phyloP scores from a whole-genome alignment of 2,113 vertebrate species.

The Crotalus horridus region DNA sequence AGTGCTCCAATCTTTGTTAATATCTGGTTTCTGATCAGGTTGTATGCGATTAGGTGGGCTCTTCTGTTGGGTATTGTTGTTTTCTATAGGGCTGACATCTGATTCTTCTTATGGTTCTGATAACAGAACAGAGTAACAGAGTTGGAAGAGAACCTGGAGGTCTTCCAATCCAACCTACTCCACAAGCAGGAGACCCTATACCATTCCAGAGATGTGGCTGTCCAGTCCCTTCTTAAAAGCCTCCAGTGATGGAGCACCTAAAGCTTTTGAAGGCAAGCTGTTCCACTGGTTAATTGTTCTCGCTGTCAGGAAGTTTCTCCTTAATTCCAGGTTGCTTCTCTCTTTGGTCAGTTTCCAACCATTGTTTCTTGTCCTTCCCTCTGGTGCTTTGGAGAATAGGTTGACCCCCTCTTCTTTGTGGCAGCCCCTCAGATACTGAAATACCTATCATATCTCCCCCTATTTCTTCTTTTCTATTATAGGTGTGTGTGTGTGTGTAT shows the following conservation, averaged over 20 bases:
- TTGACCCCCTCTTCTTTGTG: no score
- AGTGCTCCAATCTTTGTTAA: background rate
- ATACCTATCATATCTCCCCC: no score
- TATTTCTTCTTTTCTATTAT: no score
- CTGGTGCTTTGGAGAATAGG: no score
- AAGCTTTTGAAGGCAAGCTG: no score
- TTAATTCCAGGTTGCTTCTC: no score
- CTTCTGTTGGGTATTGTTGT: background rate
- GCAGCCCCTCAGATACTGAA: no score
- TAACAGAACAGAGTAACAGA: background rate
- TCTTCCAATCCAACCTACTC: background rate
- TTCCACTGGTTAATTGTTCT: no score
- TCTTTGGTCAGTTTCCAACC: no score
- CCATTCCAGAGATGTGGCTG: background rate
- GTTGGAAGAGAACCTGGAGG: background rate
- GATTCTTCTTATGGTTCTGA: background rate
- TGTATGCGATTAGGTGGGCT: background rate
- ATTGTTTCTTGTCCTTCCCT: no score
- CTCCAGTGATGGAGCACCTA: no score
- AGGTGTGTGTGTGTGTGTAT: background rate
- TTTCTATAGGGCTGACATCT: background rate
- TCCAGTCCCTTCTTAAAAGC: background rate
- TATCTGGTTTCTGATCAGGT: background rate
- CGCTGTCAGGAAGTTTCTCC: no score
- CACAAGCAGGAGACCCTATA: background rate